Evolutionary conservation across 92 coral and sea anemone species (phyloP).

Genomic region (Muricea muricata): DNA sequence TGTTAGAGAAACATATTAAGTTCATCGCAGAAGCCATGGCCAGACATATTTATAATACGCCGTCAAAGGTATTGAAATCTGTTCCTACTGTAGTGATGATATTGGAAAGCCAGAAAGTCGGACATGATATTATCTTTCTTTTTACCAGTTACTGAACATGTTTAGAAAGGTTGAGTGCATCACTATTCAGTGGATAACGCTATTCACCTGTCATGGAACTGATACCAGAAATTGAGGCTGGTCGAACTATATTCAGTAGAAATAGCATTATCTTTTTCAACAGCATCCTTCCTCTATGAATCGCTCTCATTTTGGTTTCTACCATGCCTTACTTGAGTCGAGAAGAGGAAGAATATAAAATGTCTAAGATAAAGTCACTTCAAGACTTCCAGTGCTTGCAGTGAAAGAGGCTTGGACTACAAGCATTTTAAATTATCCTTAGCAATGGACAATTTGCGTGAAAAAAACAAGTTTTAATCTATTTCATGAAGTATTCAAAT

Average conservation of each 20-base stretch:
- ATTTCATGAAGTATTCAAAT: no score
- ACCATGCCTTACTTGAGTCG: constrained; percentile 71
- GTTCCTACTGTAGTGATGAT: no score
- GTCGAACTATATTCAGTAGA: not conserved
- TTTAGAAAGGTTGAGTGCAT: no score
- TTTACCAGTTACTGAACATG: no score
- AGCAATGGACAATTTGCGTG: not conserved
- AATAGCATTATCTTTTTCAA: no score
- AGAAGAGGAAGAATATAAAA: constrained; percentile 77
- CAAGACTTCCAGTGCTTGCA: not conserved
- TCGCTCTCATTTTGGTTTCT: constrained; percentile 39
- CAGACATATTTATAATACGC: constrained; percentile 86
- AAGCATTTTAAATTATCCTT: not conserved
- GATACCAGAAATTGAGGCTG: no score
- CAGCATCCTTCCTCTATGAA: constrained; percentile 47
- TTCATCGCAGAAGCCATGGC: constrained; percentile 90
- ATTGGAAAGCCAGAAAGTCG: no score
- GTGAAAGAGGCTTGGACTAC: constrained; percentile 49
- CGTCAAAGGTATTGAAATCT: constrained; percentile 90
- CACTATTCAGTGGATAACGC: no score
- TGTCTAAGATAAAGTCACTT: constrained; percentile 45
- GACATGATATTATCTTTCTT: no score
- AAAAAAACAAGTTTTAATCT: no score
- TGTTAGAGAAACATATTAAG: constrained; percentile 77
- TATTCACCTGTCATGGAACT: no score